phyloP scores from a whole-genome alignment of 2,888 invertebrate genomes.

The Epinotia nisella region DNA sequence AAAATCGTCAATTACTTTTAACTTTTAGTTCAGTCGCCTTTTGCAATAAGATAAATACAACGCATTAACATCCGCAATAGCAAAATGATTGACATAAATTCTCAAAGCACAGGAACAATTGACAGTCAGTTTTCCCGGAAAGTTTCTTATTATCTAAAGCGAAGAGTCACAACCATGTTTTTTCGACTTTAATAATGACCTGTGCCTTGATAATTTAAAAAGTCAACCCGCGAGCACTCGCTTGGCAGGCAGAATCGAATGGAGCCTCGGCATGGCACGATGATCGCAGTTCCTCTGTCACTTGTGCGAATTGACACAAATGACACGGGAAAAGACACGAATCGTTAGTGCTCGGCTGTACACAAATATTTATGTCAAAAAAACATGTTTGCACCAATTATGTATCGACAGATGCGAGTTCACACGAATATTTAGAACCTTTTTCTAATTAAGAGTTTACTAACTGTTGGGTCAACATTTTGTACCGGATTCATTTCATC shows the following conservation, averaged over 20 bases:
- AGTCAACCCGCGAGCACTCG: constrained; percentile 30
- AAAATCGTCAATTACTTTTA: constrained; percentile 6
- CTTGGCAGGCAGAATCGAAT: constrained; percentile 30
- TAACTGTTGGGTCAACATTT: too few species aligned
- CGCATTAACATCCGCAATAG: constrained; percentile 7
- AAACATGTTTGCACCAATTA: constrained; percentile 41
- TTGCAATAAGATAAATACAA: neutral
- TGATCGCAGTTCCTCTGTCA: neutral
- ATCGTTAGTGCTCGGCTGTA: constrained; percentile 9
- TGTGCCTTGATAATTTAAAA: constrained; percentile 37
- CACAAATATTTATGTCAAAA: constrained; percentile 34
- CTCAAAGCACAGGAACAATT: constrained; percentile 41
- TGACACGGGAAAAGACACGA: constrained; percentile 9
- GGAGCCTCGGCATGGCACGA: neutral
- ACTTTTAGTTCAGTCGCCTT: constrained; percentile 7
- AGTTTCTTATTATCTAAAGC: neutral
- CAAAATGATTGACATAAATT: constrained; percentile 25
- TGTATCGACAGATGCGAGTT: neutral
- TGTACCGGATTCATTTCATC: too few species aligned
- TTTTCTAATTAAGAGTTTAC: too few species aligned
- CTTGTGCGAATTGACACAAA: neutral
- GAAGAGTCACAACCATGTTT: constrained; percentile 40
- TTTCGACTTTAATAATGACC: constrained; percentile 35
- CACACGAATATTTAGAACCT: too few species aligned
- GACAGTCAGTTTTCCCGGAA: neutral